Evolutionary conservation across 2,113 vertebrate species (phyloP).

Genomic region (Falco punctatus): DNA sequence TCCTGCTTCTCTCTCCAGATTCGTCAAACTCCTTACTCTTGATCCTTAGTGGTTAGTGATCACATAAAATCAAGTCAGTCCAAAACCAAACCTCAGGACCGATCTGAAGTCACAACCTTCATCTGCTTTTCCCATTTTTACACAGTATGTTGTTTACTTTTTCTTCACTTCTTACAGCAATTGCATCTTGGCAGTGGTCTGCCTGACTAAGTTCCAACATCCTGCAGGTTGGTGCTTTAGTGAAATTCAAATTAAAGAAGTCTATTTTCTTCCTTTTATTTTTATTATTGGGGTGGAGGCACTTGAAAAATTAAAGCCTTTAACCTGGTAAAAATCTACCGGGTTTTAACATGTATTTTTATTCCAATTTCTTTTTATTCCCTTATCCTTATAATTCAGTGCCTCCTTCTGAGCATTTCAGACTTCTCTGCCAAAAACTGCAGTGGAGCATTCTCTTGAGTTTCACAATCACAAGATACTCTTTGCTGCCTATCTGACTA

Average conservation of each 20-base stretch:
- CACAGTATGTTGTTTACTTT: not conserved
- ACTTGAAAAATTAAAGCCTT: not conserved
- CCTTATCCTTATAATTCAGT: not conserved
- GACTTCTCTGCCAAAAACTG: not conserved
- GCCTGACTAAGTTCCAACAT: not conserved
- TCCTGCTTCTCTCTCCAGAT: not conserved
- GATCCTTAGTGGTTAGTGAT: not conserved
- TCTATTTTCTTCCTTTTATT: not conserved
- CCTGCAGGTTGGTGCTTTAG: not conserved
- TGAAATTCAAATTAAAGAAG: not conserved
- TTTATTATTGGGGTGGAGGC: not conserved
- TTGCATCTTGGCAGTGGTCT: not conserved
- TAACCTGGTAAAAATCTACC: not conserved
- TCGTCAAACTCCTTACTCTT: not conserved
- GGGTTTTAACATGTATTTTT: not conserved
- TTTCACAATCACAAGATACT: not conserved
- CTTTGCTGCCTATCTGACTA: not conserved
- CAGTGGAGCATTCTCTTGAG: not conserved
- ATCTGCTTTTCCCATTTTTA: not conserved
- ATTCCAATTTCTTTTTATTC: not conserved
- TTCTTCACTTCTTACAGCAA: not conserved
- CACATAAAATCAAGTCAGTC: not conserved
- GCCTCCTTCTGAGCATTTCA: not conserved
- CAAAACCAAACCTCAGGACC: not conserved
- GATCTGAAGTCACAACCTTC: fast-evolving